Base-by-base conservation (phyloP, 2,888 invertebrate genomes). In the Drosophila recens region DNA sequence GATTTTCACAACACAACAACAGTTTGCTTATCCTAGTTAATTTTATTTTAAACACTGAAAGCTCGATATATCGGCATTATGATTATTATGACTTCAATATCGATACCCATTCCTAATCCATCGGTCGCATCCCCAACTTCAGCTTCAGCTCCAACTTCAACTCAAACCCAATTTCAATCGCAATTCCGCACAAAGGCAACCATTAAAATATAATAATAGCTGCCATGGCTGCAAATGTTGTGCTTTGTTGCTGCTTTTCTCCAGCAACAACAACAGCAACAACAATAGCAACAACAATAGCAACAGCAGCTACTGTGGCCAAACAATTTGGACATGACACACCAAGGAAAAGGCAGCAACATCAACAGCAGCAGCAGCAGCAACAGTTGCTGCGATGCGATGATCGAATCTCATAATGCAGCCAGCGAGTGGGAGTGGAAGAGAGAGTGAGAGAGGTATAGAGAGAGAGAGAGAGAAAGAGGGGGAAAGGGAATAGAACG, bases 141-240 rank as follows among this genome's bases (percentile, higher is more conserved):
- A 40, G 27, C 40, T 27, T 27, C 40, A 27, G 6, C 34, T 63
- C 2, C 2, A n/a, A 2, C 33, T 33, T 20, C 27, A 27, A 27
- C 64, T 48, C 34, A 23, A 59, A 54, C 56, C 52, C 79, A 72
- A 72, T 76, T 66, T 51, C 70, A 81, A 79, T 56, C 61, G 61
- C 82, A 87, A 80, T 78, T 46, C 73, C 59, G 80, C 82, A 82
- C 87, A 89, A 87, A 82, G 72, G 72, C 72, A 72, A 65, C 87
- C 89, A 87, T 87, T 87, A 89, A 89, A 87, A 87, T 87, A 87
- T 89, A 89, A 87, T 87, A 89, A 89, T 85, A 87, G 87, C 76
- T 63, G 75, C 63, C 68, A 56, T 56, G 58, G 67, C 64, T 67
- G 62, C 71, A 64, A 70, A 75, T 75, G 78, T 78, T 82, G 67